Conservation (phyloP, 2,888 invertebrate species). For the Antheraea yamamai region DNA sequence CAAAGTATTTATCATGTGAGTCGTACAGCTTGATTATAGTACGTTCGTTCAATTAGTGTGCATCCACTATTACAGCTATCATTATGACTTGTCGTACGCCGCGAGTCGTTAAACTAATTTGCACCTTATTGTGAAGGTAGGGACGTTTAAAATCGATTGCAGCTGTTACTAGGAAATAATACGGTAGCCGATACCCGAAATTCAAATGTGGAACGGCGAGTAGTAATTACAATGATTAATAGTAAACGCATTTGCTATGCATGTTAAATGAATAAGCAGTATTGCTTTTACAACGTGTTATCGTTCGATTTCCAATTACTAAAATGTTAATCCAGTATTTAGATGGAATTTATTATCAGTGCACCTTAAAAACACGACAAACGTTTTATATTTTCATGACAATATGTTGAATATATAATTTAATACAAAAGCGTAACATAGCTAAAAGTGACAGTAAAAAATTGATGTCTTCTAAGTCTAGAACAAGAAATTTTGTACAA, state of each 20-base stretch:
- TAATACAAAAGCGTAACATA: too few relatives aligned
- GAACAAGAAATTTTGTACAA: too few relatives aligned
- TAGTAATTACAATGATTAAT: conserved; percentile 35
- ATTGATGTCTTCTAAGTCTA: too few relatives aligned
- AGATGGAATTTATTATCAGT: background rate
- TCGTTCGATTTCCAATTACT: background rate
- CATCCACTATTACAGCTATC: conserved; percentile 46
- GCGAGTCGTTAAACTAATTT: background rate
- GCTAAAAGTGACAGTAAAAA: too few relatives aligned
- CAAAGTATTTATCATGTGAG: conserved; percentile 53
- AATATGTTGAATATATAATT: too few relatives aligned
- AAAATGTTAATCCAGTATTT: background rate
- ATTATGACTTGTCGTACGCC: conserved; percentile 30
- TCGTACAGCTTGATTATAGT: conserved; percentile 52
- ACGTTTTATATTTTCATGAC: too few relatives aligned
- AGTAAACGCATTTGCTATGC: conserved; percentile 29
- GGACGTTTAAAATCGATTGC: background rate
- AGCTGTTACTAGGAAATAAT: background rate
- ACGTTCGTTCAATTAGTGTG: conserved; percentile 57
- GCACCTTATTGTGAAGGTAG: background rate
- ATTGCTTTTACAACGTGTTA: background rate
- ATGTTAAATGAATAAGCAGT: conserved; percentile 21
- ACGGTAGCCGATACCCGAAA: conserved; percentile 18
- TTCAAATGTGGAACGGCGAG: conserved; percentile 39
- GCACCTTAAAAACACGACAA: too few relatives aligned